Conservation (phyloP, 2,113 vertebrate genomes). For the Lucifuga dentata region DNA sequence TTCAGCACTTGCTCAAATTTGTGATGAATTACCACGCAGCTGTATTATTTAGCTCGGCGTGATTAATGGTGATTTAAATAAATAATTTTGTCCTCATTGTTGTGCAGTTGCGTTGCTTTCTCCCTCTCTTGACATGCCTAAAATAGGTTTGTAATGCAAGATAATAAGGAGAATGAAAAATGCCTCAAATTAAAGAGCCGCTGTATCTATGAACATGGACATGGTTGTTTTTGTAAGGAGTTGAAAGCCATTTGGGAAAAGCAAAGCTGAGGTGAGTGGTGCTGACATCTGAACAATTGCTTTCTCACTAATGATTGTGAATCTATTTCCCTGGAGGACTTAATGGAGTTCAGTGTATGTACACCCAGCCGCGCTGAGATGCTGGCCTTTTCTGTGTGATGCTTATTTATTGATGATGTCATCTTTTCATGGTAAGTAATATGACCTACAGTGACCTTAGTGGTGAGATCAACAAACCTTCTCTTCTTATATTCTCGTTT, state of each 20-base stretch:
- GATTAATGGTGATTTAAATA: constrained; percentile 76
- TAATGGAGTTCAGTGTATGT: background rate
- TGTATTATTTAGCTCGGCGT: constrained; percentile 50
- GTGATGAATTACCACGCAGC: constrained; percentile 60
- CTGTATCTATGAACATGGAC: constrained; percentile 11
- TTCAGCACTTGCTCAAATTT: constrained; percentile 22
- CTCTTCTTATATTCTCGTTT: background rate
- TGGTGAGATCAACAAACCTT: background rate
- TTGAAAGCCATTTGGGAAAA: constrained; percentile 32
- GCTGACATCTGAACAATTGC: constrained; percentile 47
- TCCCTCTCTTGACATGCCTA: background rate
- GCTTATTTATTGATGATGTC: constrained; percentile 33
- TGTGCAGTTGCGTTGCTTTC: constrained; percentile 16
- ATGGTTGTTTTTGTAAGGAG: constrained; percentile 12
- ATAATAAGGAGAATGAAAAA: constrained; percentile 59
- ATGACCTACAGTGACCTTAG: constrained; percentile 27
- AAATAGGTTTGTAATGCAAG: constrained; percentile 51
- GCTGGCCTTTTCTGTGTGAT: background rate
- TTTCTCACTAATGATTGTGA: constrained; percentile 39
- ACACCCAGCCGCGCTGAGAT: background rate
- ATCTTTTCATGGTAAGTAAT: constrained; percentile 18
- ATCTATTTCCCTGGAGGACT: constrained; percentile 33
- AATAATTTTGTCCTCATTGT: constrained; percentile 56
- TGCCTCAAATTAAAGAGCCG: constrained; percentile 48
- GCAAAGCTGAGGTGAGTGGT: constrained; percentile 21